A percentile compares a stretch with the other conserved stretches of the same genome.
phyloP scores from a whole-genome alignment of 2,797 vertebrate genomes.

The Scomberomorus guttatus region DNA sequence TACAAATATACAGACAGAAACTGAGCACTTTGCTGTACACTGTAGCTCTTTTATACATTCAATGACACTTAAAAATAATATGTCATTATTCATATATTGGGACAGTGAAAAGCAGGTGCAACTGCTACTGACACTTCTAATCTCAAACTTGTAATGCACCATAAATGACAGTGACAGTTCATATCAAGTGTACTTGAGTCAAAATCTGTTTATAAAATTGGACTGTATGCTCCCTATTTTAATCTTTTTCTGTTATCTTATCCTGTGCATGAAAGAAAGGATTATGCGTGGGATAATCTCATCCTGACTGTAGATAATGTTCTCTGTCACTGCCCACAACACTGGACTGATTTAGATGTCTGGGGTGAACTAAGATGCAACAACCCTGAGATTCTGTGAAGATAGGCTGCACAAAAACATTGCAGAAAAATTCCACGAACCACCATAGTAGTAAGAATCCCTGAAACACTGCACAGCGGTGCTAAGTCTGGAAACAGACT shows the following conservation, averaged over 20 bases:
- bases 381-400: background rate
- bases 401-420: conserved; percentile 5
- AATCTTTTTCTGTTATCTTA: conserved; percentile 21
- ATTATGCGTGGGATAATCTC: conserved; percentile 41
- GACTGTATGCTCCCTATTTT: background rate
- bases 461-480: background rate
- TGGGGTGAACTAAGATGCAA: conserved; percentile 10
- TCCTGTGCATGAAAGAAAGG: conserved; percentile 29
- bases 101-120: background rate
- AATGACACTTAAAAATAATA: background rate
- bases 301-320: conserved; percentile 24
- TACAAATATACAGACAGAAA: background rate
- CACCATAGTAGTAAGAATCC: background rate
- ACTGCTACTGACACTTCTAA: background rate
- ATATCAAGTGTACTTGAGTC: background rate
- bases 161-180: background rate
- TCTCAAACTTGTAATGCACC: background rate
- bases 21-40: background rate
- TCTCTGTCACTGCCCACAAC: conserved; percentile 33
- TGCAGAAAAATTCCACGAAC: background rate
- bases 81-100: background rate
- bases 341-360: conserved; percentile 41
- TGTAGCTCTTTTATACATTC: background rate
- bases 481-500: conserved; percentile 45
- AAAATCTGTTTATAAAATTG: conserved; percentile 18